Percentiles rank a stretch among this genome's conserved stretches.
These are phyloP conservation scores for Volucella zonaria DNA, from an alignment of 2,888 invertebrate species.

Conservation along the genomic window DNA sequence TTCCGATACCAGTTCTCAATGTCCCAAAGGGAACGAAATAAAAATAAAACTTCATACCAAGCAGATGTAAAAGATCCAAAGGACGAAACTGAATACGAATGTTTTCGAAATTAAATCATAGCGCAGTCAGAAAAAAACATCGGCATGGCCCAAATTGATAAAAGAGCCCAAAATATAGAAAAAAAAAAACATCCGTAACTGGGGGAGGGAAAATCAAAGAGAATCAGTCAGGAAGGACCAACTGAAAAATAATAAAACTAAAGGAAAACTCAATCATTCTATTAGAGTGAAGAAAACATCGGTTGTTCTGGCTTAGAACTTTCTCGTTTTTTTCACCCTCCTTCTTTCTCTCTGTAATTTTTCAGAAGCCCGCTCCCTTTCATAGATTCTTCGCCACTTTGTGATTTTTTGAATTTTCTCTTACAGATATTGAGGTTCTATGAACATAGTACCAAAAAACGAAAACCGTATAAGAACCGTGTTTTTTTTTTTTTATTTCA, in stretches of 20 bases:
- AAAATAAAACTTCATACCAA: constrained; percentile 2
- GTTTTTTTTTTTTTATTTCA: constrained; percentile 33
- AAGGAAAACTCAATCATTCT: constrained; percentile 62
- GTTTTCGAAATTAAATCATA: constrained; percentile 53
- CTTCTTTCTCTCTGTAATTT: neutral
- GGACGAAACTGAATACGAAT: constrained; percentile 46
- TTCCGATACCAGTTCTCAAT: too few relatives aligned
- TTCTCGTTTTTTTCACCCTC: too few relatives aligned
- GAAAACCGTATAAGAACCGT: neutral
- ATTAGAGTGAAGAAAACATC: constrained; percentile 49
- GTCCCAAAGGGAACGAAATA: too few relatives aligned
- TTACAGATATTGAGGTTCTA: constrained; percentile 27
- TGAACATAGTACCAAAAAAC: neutral
- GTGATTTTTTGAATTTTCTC: constrained; percentile 21
- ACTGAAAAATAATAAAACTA: constrained; percentile 16
- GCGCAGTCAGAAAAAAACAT: constrained; percentile 7
- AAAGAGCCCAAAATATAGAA: neutral
- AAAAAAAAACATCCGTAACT: neutral
- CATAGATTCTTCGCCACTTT: constrained; percentile 39
- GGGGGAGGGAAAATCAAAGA: constrained; percentile 76
- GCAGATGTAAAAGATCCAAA: constrained; percentile 28
- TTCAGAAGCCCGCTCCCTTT: constrained; percentile 6
- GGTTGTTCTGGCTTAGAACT: constrained; percentile 33
- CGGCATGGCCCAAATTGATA: too few relatives aligned
- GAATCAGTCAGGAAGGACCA: constrained; percentile 25